Evolutionary conservation across 2,888 invertebrate species (phyloP).

Genomic region (Yponomeuta cagnagella): DNA sequence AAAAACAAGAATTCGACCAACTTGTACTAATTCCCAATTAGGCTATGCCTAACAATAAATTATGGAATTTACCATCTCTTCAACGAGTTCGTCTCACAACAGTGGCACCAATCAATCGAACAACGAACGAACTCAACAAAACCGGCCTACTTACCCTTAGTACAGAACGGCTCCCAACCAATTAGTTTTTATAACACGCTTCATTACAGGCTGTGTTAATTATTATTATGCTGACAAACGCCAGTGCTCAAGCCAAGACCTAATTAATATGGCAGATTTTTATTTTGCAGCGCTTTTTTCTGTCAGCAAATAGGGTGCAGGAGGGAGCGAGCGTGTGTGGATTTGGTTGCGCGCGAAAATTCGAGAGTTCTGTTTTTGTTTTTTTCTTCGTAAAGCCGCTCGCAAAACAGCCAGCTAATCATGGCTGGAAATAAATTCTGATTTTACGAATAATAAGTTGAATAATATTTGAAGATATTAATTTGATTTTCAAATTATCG

Average conservation of each 20-base stretch:
- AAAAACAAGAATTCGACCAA: not conserved
- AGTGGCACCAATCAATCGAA: slow-evolving; percentile 13
- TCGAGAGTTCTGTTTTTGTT: slow-evolving; percentile 11
- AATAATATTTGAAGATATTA: not conserved
- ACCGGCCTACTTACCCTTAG: slow-evolving; percentile 26
- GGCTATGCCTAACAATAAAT: not conserved
- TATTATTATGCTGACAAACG: slow-evolving; percentile 72
- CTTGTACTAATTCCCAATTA: not conserved
- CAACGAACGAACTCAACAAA: slow-evolving; percentile 1
- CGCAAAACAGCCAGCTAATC: not conserved
- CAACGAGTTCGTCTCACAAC: not conserved
- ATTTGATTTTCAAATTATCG: not conserved
- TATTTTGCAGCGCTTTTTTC: slow-evolving; percentile 47
- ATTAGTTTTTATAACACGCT: slow-evolving; percentile 73
- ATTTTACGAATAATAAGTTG: not conserved
- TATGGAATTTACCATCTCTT: not conserved
- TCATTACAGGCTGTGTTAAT: slow-evolving; percentile 74
- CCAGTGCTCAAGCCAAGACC: slow-evolving; percentile 70
- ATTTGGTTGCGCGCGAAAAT: slow-evolving; percentile 17
- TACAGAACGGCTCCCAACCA: slow-evolving; percentile 65
- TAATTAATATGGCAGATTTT: slow-evolving; percentile 63
- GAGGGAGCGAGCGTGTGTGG: slow-evolving; percentile 37
- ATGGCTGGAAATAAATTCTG: not conserved
- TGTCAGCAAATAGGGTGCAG: slow-evolving; percentile 51
- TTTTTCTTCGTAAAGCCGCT: not conserved